A percentile compares a stretch with the other conserved stretches of the same genome.
These are phyloP conservation scores for Adineta ricciae DNA, from an alignment of 2,888 invertebrate species.

Conservation along the genomic window DNA sequence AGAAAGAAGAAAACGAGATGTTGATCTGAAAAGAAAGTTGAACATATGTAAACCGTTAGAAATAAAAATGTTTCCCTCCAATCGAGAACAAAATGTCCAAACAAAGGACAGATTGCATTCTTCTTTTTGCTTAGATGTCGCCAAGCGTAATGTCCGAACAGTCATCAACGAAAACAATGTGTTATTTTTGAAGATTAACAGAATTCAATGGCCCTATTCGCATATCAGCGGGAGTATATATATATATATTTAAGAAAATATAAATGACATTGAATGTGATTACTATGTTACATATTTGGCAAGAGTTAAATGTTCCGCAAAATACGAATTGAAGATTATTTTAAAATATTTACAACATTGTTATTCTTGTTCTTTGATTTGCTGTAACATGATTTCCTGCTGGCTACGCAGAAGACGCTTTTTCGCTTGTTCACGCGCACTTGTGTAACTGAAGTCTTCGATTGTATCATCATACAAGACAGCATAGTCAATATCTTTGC, in stretches of 20 bases:
- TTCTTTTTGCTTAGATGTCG: not conserved
- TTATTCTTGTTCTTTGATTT: not conserved
- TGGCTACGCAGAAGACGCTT: not conserved
- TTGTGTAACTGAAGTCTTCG: not conserved
- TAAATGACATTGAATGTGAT: too few relatives aligned
- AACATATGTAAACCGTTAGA: not conserved
- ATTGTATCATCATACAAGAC: not conserved
- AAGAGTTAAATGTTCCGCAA: too few relatives aligned
- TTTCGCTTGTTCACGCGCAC: not conserved
- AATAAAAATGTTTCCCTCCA: not conserved
- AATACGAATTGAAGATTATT: too few relatives aligned
- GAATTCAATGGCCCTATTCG: too few relatives aligned
- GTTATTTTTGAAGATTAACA: too few relatives aligned
- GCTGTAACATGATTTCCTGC: not conserved
- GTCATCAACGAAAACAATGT: too few relatives aligned
- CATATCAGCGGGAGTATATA: too few relatives aligned
- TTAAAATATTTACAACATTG: too few relatives aligned
- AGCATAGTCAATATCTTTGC: not conserved
- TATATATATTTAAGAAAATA: too few relatives aligned
- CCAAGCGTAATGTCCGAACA: not conserved
- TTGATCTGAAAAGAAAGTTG: not conserved
- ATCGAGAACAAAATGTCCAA: not conserved
- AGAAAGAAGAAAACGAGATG: not conserved
- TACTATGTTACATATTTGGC: too few relatives aligned
- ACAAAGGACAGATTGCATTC: not conserved